Evolutionary conservation across 2,888 invertebrate species (phyloP), one percentile per base, ranked within the genome.

Genomic region (Neelides folsomi): DNA sequence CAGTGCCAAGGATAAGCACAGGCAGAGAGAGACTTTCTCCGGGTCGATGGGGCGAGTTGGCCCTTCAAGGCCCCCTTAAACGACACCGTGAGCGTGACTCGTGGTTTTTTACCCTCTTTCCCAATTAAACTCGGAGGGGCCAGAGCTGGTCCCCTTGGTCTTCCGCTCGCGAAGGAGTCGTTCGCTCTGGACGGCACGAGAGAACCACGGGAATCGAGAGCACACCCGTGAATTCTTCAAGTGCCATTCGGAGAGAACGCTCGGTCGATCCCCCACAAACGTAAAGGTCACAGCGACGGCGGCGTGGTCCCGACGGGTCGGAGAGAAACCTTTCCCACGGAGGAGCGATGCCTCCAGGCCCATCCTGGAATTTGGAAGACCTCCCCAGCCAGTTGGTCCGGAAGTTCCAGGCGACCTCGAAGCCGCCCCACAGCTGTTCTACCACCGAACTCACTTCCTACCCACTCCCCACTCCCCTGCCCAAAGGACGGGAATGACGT

Each of bases 1-100:
- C 77, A 78, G 78, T 78, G 78, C 78, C 78, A 78, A 78, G 78
- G 71, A 73, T 62, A 65, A 63, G 63, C 60, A 60, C 64, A 65
- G 63, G 60, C 55, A 49, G 44, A 27, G 13, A 47, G 40, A 39
- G 16, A 39, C 39, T 18, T 34, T 10, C 18, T 20, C 9, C 10
- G 36, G 44, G 19, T 39, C 42, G 39, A 18, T 45, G 47, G 20
- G 39, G 36, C 15, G 36, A 16, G 16, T 38, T 9, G 40, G 27
- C 38, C 47, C 18, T 20, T 20, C 45, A 39, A 47, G 9, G 13
- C 34, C 50, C 27, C 39, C 40, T 19, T 34, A 12, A 36, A 18
- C 37, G 34, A 43, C 19, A 42, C 4, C 40, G 20, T 49, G 36
- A 35, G 37, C 19, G 36, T 7, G n/a, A 38, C 27, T 27, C 27